A percentile compares a stretch with the other conserved stretches of the same genome.
These are phyloP conservation scores for Columba livia DNA, from an alignment of 2,113 vertebrate genomes.

Conservation along the genomic window DNA sequence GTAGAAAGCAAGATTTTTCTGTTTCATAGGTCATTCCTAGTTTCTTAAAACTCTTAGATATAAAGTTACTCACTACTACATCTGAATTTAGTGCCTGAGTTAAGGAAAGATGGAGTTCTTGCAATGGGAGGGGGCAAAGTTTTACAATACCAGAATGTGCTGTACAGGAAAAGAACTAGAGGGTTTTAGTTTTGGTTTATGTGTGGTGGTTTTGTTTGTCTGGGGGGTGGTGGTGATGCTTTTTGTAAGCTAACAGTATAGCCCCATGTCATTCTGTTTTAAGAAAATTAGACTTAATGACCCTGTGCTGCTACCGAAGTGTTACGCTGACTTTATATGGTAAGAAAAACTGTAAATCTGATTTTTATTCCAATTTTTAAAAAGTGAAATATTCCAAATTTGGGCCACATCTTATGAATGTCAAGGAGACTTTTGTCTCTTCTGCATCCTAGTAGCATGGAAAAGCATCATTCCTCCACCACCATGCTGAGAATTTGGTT, in stretches of 20 bases:
- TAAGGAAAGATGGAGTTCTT: neutral
- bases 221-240: too few relatives aligned
- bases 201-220: neutral
- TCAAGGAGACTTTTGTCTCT: neutral
- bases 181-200: too few relatives aligned
- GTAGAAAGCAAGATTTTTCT: neutral
- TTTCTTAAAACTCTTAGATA: neutral
- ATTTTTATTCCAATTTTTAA: neutral
- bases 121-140: fast-evolving
- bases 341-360: neutral
- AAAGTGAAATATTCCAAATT: neutral
- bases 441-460: neutral
- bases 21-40: neutral
- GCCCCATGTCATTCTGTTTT: neutral
- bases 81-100: neutral
- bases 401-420: neutral
- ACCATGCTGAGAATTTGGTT: neutral
- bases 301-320: neutral
- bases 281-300: neutral
- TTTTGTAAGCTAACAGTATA: neutral
- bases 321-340: neutral
- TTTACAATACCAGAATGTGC: neutral
- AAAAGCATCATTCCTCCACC: neutral
- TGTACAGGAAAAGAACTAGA: neutral
- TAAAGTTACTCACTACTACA: neutral